These are phyloP conservation scores for Allolobophora icterica DNA, from an alignment of 2,888 invertebrate genomes.

Conservation along the genomic window DNA sequence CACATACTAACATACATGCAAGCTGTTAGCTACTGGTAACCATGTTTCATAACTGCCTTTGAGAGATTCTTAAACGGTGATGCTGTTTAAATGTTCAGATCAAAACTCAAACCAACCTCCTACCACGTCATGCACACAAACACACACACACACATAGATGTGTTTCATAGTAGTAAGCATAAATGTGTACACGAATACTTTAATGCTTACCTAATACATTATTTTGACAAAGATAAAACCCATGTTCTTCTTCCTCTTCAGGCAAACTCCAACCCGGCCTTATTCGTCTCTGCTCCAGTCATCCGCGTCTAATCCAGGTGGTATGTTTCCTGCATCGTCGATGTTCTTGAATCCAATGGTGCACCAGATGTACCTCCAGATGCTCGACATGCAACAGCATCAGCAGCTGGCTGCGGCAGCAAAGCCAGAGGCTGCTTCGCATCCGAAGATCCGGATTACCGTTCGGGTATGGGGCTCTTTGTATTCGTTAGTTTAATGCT, in stretches of 20 bases:
- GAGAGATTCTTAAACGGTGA: no score
- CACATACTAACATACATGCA: no score
- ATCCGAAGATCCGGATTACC: not conserved
- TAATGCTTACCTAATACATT: not conserved
- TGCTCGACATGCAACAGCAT: not conserved
- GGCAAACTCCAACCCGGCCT: not conserved
- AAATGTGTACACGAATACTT: no score
- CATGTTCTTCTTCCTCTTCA: not conserved
- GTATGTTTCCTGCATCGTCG: not conserved
- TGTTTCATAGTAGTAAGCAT: no score
- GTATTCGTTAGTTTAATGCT: not conserved
- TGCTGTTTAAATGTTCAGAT: no score
- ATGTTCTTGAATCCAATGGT: conserved; percentile 21
- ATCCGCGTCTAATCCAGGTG: not conserved
- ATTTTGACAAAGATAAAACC: not conserved
- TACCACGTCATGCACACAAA: no score
- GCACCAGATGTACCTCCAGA: conserved; percentile 4
- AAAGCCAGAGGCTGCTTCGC: not conserved
- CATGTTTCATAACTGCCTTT: no score
- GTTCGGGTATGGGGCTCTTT: conserved; percentile 4
- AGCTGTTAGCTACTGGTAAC: no score
- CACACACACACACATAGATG: no score
- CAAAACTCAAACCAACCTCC: no score
- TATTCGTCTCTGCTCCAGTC: conserved; percentile 10
- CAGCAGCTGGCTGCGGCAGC: not conserved